Evolutionary conservation across 2,888 invertebrate genomes (phyloP), one percentile per base, ranked within the genome.

Genomic region (Rhodophaea formosa): DNA sequence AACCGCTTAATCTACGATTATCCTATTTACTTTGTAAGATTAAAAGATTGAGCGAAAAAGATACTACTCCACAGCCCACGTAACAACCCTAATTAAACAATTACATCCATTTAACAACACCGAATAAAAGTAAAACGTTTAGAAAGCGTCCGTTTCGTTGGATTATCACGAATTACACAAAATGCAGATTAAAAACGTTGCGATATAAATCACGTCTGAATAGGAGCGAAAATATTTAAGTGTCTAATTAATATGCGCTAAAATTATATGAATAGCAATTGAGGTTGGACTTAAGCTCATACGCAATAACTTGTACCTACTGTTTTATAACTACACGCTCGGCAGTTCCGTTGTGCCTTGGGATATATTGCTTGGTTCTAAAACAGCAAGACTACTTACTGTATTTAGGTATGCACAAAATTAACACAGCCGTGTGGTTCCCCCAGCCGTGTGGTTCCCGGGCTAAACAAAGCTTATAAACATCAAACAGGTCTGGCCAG

Each of bases 221-320:
- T 55, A 45, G 45, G 54, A 55, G 35, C 32, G 43, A 54, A 54
- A 29, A 54, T 54, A 54, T 17, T 44, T n/a, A 55, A 32, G 12
- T 17, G 29, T 10, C 15, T 44, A 14, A 29, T 53, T 53, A 39
- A 39, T 35, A 52, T 49, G 16, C 51, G 51, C 16, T 23, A 46
- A 46, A 16, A 46, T n/a, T 46, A 12, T 46, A 17, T 46, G 46
- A 46, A 46, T 46, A 23, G 42, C 14, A 39, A 39, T 39, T 39
- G 12, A n/a, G 39, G 39, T 39, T 39, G 39, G 39, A 12, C n/a
- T 39, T 39, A 39, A 39, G 39, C 39, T 39, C 12, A n/a, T 39
- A n/a, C 39, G 39, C n/a, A 39, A 39, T 39, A 39, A 39, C 10
- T 3, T 10, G 10, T 3, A 10, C 7, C 32, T 32, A n/a, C 5